A percentile compares a stretch with the other conserved stretches of the same genome.
Evolutionary conservation across 2,888 invertebrate genomes (phyloP).

Genomic region (Oscheius sp.): DNA sequence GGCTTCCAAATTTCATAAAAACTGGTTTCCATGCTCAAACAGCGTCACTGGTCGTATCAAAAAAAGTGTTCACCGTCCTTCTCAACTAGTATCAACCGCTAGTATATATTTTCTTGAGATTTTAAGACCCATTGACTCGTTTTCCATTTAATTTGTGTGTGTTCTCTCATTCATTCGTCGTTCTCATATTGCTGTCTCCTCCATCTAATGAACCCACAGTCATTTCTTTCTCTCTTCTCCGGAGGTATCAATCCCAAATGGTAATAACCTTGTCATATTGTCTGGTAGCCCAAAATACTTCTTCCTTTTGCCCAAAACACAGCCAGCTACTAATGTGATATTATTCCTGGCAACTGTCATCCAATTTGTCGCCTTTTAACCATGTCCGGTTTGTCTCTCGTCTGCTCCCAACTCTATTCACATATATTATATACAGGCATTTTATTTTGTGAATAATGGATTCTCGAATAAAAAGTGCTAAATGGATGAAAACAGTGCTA

Average conservation of each 20-base stretch:
- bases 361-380: constrained; percentile 21
- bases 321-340: constrained; percentile 8
- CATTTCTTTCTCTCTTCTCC: not conserved
- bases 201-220: not conserved
- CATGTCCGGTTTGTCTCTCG: constrained; percentile 18
- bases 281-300: not conserved
- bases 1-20: constrained; percentile 16
- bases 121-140: not conserved
- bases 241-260: not conserved
- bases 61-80: not conserved
- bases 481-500: too few relatives aligned
- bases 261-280: constrained; percentile 17
- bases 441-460: constrained; percentile 12
- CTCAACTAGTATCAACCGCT: not conserved
- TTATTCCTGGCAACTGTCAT: constrained; percentile 14
- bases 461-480: too few relatives aligned
- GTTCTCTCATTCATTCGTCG: not conserved
- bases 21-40: constrained; percentile 34
- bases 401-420: not conserved
- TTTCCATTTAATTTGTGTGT: not conserved
- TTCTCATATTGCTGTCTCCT: not conserved
- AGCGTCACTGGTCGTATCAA: constrained; percentile 32
- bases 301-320: not conserved
- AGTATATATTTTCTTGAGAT: constrained; percentile 2
- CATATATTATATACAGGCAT: constrained; percentile 12